Evolutionary conservation across 2,797 vertebrate genomes (phyloP), one percentile per base, ranked within the genome.

Genomic region (Eulemur mongoz): DNA sequence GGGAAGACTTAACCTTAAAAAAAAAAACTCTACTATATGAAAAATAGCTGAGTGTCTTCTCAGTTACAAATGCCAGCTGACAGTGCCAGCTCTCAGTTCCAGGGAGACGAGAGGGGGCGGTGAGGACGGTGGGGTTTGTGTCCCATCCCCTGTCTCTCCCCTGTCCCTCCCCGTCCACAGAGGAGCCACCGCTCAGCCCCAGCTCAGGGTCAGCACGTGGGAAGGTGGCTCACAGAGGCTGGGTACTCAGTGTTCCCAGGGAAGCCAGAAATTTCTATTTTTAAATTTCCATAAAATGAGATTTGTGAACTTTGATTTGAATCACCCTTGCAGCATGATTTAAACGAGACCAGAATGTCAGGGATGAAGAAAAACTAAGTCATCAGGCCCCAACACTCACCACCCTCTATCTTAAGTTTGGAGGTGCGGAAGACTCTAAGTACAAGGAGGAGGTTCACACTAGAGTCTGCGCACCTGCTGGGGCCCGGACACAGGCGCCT

Each of bases 191-290:
- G 67, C 50, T 25, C 14, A 22, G 7, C 43, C n/a, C 32, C 38
- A 79, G 59, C 17, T 3, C 12, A 7, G 23, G 15, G 67, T 20
- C 14, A 59, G 57, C 1, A 23, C 0, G 10, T 6, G 20, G 23
- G 50, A n/a, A 67, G 17, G 7, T 0, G 32, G 20, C 10, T 38
- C 12, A 0, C 12, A 10, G 8, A 18, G 1, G 25, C 23, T 30
- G 1, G 3, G 4, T 6, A n/a, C 20, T 79, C 87, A 48, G 32
- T 48, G 5, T 30, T 76, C 57, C 50, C 48, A 7, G n/a, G n/a
- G 43, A 75, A 75, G 32, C 23, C n/a, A n/a, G 48, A 32, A n/a
- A 32, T 1, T 38, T 81, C 4, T 2, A 20, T 25, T 52, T 82
- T 48, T 57, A 61, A 43, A 20, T 35, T 69, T 86, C 27, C 7